Conservation (phyloP, 2,888 invertebrate species). For the Osmoderma eremita region DNA sequence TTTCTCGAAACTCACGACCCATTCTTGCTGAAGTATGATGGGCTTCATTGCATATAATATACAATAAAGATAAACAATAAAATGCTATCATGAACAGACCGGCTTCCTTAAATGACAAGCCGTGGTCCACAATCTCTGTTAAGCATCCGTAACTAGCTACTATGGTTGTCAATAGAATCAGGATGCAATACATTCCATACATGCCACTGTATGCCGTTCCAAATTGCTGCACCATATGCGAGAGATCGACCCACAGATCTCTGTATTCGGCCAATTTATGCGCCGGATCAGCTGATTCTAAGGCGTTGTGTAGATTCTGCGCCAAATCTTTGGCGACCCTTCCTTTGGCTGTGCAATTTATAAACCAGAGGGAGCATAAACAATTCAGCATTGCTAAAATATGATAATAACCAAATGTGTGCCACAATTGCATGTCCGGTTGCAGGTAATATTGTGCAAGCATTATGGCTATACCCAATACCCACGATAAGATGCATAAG, state of each 20-base stretch:
- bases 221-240: conserved; percentile 82
- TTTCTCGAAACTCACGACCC: conserved; percentile 66
- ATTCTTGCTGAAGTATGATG: conserved; percentile 75
- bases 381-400: conserved; percentile 80
- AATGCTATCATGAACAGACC: conserved; percentile 77
- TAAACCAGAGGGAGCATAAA: conserved; percentile 75
- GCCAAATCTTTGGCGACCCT: conserved; percentile 71
- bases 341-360: conserved; percentile 62
- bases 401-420: conserved; percentile 78
- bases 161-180: conserved; percentile 78
- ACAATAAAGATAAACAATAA: conserved; percentile 77
- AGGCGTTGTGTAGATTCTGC: conserved; percentile 70
- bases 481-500: conserved; percentile 75
- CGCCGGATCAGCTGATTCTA: conserved; percentile 73
- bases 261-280: conserved; percentile 74
- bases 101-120: conserved; percentile 76
- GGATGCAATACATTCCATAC: conserved; percentile 80
- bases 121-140: conserved; percentile 77
- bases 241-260: conserved; percentile 76
- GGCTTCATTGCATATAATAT: conserved; percentile 79
- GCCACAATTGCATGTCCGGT: conserved; percentile 77
- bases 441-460: conserved; percentile 77
- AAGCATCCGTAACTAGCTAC: conserved; percentile 77
- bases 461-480: conserved; percentile 72
- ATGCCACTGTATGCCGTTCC: conserved; percentile 80